Conservation (phyloP, 2,888 invertebrate genomes). For the Malthinus seriepunctatus region DNA sequence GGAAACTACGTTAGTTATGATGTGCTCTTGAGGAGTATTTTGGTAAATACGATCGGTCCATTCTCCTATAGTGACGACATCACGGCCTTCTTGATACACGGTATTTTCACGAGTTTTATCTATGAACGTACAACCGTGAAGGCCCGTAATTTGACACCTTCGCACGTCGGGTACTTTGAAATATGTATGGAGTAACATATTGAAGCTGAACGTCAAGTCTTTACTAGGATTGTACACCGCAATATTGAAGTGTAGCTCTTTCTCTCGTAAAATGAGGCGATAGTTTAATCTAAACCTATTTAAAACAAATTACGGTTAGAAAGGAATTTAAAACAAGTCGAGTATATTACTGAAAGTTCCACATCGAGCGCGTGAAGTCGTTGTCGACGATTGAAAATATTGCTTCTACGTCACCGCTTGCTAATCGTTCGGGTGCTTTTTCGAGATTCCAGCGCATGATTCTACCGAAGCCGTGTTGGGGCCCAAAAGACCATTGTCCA, state of each 20-base stretch:
- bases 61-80: constrained; percentile 86
- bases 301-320: constrained; percentile 21
- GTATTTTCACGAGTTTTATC: constrained; percentile 84
- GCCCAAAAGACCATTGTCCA: constrained; percentile 93
- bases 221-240: constrained; percentile 94
- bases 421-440: constrained; percentile 83
- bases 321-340: too few relatives aligned
- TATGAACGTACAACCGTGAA: constrained; percentile 78
- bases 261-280: constrained; percentile 86
- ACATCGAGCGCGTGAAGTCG: constrained; percentile 90
- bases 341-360: constrained; percentile 84
- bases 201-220: constrained; percentile 88
- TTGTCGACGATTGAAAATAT: constrained; percentile 91
- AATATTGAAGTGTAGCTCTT: constrained; percentile 90
- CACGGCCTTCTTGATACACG: constrained; percentile 87
- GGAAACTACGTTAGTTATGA: constrained; percentile 90
- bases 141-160: constrained; percentile 88
- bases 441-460: constrained; percentile 91
- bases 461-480: constrained; percentile 95
- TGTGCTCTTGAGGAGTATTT: constrained; percentile 90
- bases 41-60: constrained; percentile 95
- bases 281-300: constrained; percentile 88
- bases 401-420: constrained; percentile 90
- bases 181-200: constrained; percentile 91
- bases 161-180: constrained; percentile 94